A percentile compares a stretch with the other conserved stretches of the same genome.
These are phyloP conservation scores for Aphidoletes aphidimyza DNA, from an alignment of 2,888 invertebrate species.

Conservation along the genomic window DNA sequence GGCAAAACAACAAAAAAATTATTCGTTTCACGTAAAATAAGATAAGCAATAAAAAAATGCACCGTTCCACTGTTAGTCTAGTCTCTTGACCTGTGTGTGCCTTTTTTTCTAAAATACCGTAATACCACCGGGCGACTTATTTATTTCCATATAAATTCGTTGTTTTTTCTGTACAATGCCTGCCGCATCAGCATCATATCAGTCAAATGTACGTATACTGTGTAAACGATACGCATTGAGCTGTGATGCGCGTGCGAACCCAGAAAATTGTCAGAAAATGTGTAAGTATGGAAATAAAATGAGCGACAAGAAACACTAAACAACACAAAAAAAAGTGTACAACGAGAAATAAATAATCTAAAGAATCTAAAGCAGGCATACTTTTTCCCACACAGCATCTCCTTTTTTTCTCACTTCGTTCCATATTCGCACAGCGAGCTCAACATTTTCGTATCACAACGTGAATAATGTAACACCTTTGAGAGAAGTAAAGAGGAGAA, in stretches of 20 bases:
- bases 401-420: too few relatives aligned
- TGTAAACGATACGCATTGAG: too few relatives aligned
- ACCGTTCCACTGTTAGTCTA: conserved; percentile 38
- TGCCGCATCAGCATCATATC: too few relatives aligned
- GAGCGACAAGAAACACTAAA: conserved; percentile 49
- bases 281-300: conserved; percentile 50
- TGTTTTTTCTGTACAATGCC: too few relatives aligned
- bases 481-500: too few relatives aligned
- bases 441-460: not conserved
- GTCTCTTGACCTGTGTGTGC: conserved; percentile 8
- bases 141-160: conserved; percentile 51
- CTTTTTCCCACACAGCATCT: conserved; percentile 27
- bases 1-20: not conserved
- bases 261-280: conserved; percentile 27
- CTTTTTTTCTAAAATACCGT: not conserved
- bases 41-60: conserved; percentile 21
- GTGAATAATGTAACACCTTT: conserved; percentile 26
- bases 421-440: too few relatives aligned
- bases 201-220: too few relatives aligned
- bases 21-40: not conserved
- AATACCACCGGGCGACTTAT: conserved; percentile 8
- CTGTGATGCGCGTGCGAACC: not conserved
- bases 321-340: too few relatives aligned
- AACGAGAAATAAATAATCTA: conserved; percentile 47
- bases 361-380: not conserved